Evolutionary conservation across 2,888 invertebrate genomes (phyloP).

Genomic region (Nomada goodeniana): DNA sequence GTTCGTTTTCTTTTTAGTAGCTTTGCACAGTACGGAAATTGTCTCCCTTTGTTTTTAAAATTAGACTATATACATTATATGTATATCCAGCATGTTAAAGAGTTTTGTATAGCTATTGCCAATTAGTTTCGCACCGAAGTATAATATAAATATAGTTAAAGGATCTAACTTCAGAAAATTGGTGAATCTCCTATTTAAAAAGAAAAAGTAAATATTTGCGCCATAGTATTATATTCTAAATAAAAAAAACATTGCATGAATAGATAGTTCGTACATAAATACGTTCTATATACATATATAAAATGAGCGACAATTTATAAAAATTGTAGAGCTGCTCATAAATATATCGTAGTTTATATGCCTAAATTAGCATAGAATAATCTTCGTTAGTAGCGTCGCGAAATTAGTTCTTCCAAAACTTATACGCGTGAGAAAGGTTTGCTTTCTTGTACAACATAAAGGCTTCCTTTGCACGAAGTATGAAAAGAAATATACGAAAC

Average conservation of each 20-base stretch:
- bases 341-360: conserved; percentile 28
- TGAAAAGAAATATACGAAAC: not conserved
- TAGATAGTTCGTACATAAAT: too few relatives aligned
- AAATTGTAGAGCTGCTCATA: conserved; percentile 18
- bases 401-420: conserved; percentile 4
- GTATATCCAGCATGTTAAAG: conserved; percentile 37
- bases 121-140: conserved; percentile 38
- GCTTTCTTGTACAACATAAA: not conserved
- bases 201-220: conserved; percentile 5
- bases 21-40: conserved; percentile 24
- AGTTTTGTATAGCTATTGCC: conserved; percentile 28
- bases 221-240: conserved; percentile 25
- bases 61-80: conserved; percentile 35
- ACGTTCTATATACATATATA: too few relatives aligned
- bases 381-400: not conserved
- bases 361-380: conserved; percentile 19
- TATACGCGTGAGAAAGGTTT: not conserved
- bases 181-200: too few relatives aligned
- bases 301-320: too few relatives aligned
- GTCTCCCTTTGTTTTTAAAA: not conserved
- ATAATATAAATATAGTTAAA: not conserved
- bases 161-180: too few relatives aligned
- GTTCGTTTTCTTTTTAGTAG: conserved; percentile 7
- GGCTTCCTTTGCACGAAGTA: conserved; percentile 4
- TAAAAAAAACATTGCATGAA: too few relatives aligned